Evolutionary conservation across 2,113 vertebrate species (phyloP), one percentile per base, ranked within the genome.

Genomic region (Budorcas taxicolor): DNA sequence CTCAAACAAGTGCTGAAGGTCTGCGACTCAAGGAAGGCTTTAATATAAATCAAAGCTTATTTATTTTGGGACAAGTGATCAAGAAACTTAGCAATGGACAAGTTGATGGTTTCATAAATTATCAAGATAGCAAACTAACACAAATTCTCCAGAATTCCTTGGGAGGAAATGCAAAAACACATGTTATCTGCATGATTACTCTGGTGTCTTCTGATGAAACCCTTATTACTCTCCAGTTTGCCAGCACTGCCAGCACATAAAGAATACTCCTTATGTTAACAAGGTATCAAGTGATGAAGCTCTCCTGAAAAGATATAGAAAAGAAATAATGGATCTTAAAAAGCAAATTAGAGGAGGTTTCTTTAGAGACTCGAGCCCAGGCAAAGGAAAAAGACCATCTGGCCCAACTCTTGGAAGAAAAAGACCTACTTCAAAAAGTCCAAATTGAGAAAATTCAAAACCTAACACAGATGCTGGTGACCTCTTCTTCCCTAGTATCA

Each of bases 161-260:
- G 97, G 99, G 99, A 88, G 99, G 99, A 82, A 99, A 99, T 96
- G 99, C 99, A 2, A 99, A 99, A 97, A 99, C 99, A 0, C 99
- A 99, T 62, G 99, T 99, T 95, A 99, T 99, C 98, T 99, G 99
- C 98, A 99, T 99, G 57, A 98, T 99, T 97, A 99, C 99, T 25
- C 98, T 99, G 0, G 99, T 97, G 21, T 98, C 99, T 10, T 98
- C 99, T 16, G 99, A 99, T 36, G 99, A 99, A 97, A 99, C 99
- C 0, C 98, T 99, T 57, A 99, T 99, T 97, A 99, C 99, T n/a
- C 99, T 99, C 40, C 99, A 99, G 99, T 99, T 99, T 99, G 99
- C 99, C 80, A 99, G 99, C 97, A 99, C 99, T 52, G 99, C 99
- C 21, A 99, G 95, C 98, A 99, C 81, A 99, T 99, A 99, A 99